Evolutionary conservation across 1,140 invertebrate genomes (phyloP), one percentile per base, ranked within the genome.

Genomic region (Drosophila sturtevanti): DNA sequence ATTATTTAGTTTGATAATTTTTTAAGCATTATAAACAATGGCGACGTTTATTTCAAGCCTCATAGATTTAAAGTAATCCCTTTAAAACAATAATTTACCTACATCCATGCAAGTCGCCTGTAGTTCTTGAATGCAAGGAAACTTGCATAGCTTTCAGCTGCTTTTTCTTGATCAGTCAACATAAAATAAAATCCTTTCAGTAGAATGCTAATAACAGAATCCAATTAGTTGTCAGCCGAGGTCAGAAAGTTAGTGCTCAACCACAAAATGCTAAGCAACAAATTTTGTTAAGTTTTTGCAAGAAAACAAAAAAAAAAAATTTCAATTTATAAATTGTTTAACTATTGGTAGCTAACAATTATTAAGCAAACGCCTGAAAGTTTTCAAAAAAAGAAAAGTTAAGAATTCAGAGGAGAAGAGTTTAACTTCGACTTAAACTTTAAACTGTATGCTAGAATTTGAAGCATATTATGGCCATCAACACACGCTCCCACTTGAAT

Each of bases 161-260:
- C 24, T 6, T 1, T 7, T 22, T 11, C 22, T 12, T 4, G 22
- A 27, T 14, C 38, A n/a, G 4, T 11, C 37, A 14, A 4, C 12
- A 10, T 7, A 24, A 1, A 3, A 9, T 14, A 16, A 14, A 31
- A 35, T 16, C 24, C 52, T 63, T 67, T 54, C 9, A 64, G 24
- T 51, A 48, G 51, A 62, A 63, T n/a, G 78, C 76, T 86, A 87
- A 86, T 87, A 72, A 56, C 68, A 73, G 79, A 72, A 86, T 72
- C 82, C 75, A 86, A 87, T 82, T 87, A 87, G 80, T 63, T 62
- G 56, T 22, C 54, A n/a, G 61, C 63, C 38, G 14, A 14, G 22
- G 52, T 18, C 59, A 16, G 55, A 38, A 37, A 35, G 34, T 51
- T 24, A 35, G 55, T 56, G 6, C 54, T 27, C 37, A 63, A 27